Conservation (phyloP, 2,113 vertebrate species). For the Epinephelus lanceolatus region DNA sequence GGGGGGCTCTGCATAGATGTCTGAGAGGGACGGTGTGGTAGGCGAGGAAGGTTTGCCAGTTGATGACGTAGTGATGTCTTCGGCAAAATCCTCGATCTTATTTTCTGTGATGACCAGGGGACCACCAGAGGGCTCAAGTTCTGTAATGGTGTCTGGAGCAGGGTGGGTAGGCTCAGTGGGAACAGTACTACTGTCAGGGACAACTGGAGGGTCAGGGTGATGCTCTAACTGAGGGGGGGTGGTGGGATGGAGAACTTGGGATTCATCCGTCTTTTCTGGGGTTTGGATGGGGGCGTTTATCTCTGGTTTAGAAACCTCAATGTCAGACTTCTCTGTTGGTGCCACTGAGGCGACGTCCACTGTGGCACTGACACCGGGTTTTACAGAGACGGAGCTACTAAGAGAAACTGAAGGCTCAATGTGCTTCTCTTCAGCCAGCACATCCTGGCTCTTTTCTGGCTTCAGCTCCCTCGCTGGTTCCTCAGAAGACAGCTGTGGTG, state of each 20-base stretch:
- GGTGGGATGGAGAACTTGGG: conserved; percentile 63
- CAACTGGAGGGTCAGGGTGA: conserved; percentile 35
- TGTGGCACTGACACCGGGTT: conserved; percentile 22
- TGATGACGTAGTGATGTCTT: conserved; percentile 75
- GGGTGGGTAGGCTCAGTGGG: conserved; percentile 66
- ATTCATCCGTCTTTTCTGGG: conserved; percentile 32
- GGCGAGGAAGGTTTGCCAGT: neutral
- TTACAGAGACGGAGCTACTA: conserved; percentile 9
- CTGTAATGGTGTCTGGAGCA: conserved; percentile 34
- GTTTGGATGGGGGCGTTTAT: conserved; percentile 7
- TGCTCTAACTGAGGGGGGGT: conserved; percentile 68
- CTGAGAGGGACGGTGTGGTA: conserved; percentile 80
- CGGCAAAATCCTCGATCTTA: conserved; percentile 84
- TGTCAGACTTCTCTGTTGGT: conserved; percentile 2
- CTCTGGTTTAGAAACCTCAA: conserved; percentile 31
- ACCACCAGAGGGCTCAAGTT: conserved; percentile 56
- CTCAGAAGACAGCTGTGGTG: conserved; percentile 73
- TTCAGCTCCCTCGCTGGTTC: conserved; percentile 64
- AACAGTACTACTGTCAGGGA: conserved; percentile 59
- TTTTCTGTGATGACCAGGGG: conserved; percentile 63
- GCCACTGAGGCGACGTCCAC: conserved; percentile 13
- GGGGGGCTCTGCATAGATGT: conserved; percentile 93
- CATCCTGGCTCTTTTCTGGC: conserved; percentile 51
- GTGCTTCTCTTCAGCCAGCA: conserved; percentile 33
- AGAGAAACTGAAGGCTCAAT: conserved; percentile 17